A percentile compares a stretch with the other conserved stretches of the same genome.
These are phyloP conservation scores for Macaria notata DNA, from an alignment of 2,888 invertebrate genomes.

Conservation along the genomic window DNA sequence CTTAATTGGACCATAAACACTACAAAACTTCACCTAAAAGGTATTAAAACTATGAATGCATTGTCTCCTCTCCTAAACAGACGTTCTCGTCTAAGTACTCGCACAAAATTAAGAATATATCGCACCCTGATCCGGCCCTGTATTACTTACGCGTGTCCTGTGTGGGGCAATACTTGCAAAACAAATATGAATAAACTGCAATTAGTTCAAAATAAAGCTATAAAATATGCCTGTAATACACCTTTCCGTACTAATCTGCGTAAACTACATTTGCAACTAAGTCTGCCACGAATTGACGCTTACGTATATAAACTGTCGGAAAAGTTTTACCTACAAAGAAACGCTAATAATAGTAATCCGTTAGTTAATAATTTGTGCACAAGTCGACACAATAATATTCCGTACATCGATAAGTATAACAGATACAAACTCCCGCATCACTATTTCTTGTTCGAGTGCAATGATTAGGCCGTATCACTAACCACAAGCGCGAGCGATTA, in stretches of 20 bases:
- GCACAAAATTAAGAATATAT: background rate
- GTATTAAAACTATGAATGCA: conserved; percentile 2
- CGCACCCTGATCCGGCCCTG: background rate
- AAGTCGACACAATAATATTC: background rate
- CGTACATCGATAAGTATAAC: background rate
- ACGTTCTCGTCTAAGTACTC: background rate
- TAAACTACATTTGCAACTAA: background rate
- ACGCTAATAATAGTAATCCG: background rate
- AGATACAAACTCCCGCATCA: background rate
- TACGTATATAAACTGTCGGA: background rate
- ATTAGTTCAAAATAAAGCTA: background rate
- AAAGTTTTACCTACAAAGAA: background rate
- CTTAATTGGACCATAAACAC: background rate
- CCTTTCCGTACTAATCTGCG: background rate
- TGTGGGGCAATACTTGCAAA: conserved; percentile 1
- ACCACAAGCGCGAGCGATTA: background rate
- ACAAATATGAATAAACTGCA: background rate
- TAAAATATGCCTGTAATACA: background rate
- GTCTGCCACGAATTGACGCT: background rate
- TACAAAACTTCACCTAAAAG: background rate
- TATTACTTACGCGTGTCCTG: conserved; percentile 1
- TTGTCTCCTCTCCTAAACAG: conserved; percentile 1
- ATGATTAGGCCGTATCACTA: background rate
- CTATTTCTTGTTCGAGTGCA: background rate
- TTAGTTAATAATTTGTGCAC: background rate